These are phyloP conservation scores for Pungitius pungitius DNA, from an alignment of 2,113 vertebrate genomes.

Conservation along the genomic window DNA sequence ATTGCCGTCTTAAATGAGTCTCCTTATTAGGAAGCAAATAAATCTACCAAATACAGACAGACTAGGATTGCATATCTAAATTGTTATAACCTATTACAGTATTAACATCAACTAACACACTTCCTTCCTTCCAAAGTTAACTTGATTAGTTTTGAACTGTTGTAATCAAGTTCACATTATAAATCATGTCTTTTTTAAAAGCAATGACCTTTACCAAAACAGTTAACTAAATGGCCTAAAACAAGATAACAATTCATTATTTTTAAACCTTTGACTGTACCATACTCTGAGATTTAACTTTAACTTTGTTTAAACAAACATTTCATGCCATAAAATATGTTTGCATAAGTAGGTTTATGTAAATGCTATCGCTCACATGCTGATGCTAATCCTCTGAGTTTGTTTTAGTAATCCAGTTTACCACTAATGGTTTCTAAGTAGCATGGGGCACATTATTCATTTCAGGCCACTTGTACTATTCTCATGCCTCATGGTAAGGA, in stretches of 20 bases:
- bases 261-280: neutral
- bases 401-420: constrained; percentile 27
- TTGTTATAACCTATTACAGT: neutral
- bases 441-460: constrained; percentile 54
- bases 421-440: constrained; percentile 59
- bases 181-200: too few species aligned
- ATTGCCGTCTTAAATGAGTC: neutral
- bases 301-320: too few species aligned
- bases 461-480: constrained; percentile 38
- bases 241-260: neutral
- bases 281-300: neutral
- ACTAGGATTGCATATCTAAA: too few species aligned
- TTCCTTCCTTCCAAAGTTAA: neutral
- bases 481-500: constrained; percentile 40
- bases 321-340: neutral
- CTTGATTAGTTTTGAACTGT: neutral
- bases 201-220: too few species aligned
- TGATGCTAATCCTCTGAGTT: constrained; percentile 42
- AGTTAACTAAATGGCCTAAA: neutral
- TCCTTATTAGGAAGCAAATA: too few species aligned
- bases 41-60: too few species aligned
- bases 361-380: constrained; percentile 10
- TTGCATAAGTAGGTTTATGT: neutral
- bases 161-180: neutral
- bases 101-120: neutral